phyloP scores from a whole-genome alignment of 2,113 vertebrate species.

The Procavia capensis region DNA sequence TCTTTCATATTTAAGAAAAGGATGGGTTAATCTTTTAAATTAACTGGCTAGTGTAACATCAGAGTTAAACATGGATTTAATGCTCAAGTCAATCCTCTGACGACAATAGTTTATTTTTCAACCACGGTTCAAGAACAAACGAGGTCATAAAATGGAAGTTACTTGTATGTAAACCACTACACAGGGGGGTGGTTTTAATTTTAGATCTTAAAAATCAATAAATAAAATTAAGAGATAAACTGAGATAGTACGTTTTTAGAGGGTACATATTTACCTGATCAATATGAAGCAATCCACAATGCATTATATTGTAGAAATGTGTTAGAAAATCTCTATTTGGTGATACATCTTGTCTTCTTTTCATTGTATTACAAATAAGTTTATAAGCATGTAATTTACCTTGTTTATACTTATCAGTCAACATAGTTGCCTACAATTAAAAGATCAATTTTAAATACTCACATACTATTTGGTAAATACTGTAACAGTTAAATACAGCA shows the following conservation, averaged over 20 bases:
- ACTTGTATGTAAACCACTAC: constrained; percentile 22
- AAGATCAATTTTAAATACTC: constrained; percentile 62
- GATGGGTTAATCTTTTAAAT: constrained; percentile 29
- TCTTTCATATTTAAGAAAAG: constrained; percentile 4
- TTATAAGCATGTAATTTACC: constrained; percentile 99
- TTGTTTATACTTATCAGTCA: constrained; percentile 98
- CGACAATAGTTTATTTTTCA: not conserved
- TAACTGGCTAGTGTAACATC: not conserved
- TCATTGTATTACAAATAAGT: constrained; percentile 99
- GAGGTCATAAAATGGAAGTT: constrained; percentile 28
- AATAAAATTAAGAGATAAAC: constrained; percentile 52
- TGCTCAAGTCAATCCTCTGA: constrained; percentile 5
- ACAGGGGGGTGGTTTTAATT: constrained; percentile 43
- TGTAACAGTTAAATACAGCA: constrained; percentile 38
- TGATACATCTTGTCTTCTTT: constrained; percentile 98
- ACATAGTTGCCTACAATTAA: constrained; percentile 95
- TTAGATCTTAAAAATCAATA: constrained; percentile 37
- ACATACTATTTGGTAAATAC: constrained; percentile 51
- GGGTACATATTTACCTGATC: constrained; percentile 92
- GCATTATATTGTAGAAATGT: constrained; percentile 99
- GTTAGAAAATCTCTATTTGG: constrained; percentile 98
- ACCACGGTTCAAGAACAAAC: constrained; percentile 48
- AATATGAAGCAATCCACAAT: constrained; percentile 96
- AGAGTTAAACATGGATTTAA: constrained; percentile 29
- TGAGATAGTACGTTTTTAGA: constrained; percentile 18